phyloP scores from a whole-genome alignment of 1,140 invertebrate species.

The Lanistes nyassanus region DNA sequence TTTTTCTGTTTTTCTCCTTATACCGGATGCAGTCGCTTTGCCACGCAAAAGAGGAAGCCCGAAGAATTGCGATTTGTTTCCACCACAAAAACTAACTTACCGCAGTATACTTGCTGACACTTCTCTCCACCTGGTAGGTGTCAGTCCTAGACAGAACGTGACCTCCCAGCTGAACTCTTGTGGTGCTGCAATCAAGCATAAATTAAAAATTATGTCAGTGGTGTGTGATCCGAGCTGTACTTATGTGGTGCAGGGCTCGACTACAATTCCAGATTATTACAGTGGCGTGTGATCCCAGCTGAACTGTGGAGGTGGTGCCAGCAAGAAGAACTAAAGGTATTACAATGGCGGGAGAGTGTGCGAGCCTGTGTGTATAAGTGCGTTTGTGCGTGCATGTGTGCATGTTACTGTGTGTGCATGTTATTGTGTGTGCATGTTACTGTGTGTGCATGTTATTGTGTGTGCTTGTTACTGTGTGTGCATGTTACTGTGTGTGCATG shows the following conservation, averaged over 20 bases:
- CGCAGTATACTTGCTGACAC: neutral
- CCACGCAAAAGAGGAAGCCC: no score
- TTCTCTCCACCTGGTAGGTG: neutral
- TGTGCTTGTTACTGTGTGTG: no score
- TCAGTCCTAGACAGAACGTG: neutral
- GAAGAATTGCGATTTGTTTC: no score
- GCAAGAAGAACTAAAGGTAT: neutral
- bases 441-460: no score
- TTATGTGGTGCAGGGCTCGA: neutral
- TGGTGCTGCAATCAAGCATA: neutral
- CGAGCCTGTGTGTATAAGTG: no score
- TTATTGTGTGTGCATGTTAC: no score
- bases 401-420: no score
- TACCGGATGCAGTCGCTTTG: no score
- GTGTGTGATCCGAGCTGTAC: neutral
- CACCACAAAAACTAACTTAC: neutral
- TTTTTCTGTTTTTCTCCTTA: no score
- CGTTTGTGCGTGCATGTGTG: no score
- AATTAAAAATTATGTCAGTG: neutral
- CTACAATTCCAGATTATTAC: no score
- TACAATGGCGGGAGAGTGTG: neutral
- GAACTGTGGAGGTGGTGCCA: neutral
- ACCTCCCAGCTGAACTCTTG: neutral
- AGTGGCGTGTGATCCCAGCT: neutral
- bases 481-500: no score